A percentile compares a stretch with the other conserved stretches of the same genome.
phyloP scores from a whole-genome alignment of 2,888 invertebrate species.

The Emmelina monodactyla region DNA sequence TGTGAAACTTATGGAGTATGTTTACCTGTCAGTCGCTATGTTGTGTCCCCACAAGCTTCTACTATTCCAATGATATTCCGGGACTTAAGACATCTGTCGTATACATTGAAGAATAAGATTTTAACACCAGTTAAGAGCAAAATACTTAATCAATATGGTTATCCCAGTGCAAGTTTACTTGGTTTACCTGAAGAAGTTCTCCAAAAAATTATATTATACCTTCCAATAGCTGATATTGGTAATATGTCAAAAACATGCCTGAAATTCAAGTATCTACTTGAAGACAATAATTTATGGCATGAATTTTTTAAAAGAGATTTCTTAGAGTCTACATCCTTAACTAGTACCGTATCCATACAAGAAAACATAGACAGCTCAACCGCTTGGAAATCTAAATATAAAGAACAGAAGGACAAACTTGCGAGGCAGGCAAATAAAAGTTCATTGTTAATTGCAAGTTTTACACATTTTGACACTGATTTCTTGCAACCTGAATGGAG shows the following conservation, averaged over 20 bases:
- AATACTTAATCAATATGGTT: slow-evolving; percentile 53
- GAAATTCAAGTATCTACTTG: slow-evolving; percentile 28
- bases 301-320: slow-evolving; percentile 40
- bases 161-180: slow-evolving; percentile 47
- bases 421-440: no score
- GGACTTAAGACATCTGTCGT: slow-evolving; percentile 50
- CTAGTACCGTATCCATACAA: no score
- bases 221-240: slow-evolving; percentile 32
- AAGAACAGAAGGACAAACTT: no score
- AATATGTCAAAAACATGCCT: slow-evolving; percentile 36
- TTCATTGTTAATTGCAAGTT: no score
- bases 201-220: slow-evolving; percentile 30
- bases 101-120: slow-evolving; percentile 60
- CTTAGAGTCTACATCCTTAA: no score
- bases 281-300: slow-evolving; percentile 41
- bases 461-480: no score
- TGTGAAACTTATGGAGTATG: slow-evolving; percentile 48
- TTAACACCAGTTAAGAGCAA: slow-evolving; percentile 62
- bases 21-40: slow-evolving; percentile 41
- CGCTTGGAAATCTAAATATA: no score
- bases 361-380: no score
- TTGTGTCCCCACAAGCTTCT: slow-evolving; percentile 37
- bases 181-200: slow-evolving; percentile 52
- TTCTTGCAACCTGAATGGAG: no score
- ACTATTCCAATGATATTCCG: slow-evolving; percentile 42